These are phyloP conservation scores for Pseudococcus jackbeardsleyi DNA, from an alignment of 2,888 invertebrate species.

Conservation along the genomic window DNA sequence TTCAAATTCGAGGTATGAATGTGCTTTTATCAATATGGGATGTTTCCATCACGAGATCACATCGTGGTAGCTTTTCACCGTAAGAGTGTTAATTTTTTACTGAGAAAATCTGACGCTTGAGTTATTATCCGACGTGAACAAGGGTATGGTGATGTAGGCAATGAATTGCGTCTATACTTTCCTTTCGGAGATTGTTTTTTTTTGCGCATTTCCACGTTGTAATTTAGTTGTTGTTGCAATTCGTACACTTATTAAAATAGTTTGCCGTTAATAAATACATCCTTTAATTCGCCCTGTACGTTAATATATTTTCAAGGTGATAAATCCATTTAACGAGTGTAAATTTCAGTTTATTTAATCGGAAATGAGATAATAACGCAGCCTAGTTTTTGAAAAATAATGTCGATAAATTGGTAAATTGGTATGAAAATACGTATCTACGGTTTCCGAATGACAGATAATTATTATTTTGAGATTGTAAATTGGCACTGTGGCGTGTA, in stretches of 20 bases:
- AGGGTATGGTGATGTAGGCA: not conserved
- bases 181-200: slow-evolving; percentile 30
- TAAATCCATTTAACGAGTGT: slow-evolving; percentile 37
- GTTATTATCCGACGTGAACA: not conserved
- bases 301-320: slow-evolving; percentile 46
- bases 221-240: slow-evolving; percentile 41
- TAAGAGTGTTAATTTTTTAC: not conserved
- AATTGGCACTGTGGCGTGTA: not conserved
- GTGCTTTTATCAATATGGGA: too few relatives aligned
- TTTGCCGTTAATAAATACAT: slow-evolving; percentile 44
- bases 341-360: slow-evolving; percentile 49
- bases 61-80: too few relatives aligned
- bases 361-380: slow-evolving; percentile 14
- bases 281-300: slow-evolving; percentile 43
- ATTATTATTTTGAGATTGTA: not conserved
- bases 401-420: not conserved
- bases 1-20: too few relatives aligned
- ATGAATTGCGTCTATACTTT: not conserved
- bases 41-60: too few relatives aligned
- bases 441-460: not conserved
- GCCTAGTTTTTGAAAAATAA: slow-evolving; percentile 3
- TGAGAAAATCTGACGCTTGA: not conserved
- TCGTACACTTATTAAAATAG: slow-evolving; percentile 20
- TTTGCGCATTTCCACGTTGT: slow-evolving; percentile 33
- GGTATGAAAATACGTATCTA: not conserved